These are phyloP conservation scores for Trachelus stipa DNA, from an alignment of 2,888 invertebrate genomes.

Conservation along the genomic window DNA sequence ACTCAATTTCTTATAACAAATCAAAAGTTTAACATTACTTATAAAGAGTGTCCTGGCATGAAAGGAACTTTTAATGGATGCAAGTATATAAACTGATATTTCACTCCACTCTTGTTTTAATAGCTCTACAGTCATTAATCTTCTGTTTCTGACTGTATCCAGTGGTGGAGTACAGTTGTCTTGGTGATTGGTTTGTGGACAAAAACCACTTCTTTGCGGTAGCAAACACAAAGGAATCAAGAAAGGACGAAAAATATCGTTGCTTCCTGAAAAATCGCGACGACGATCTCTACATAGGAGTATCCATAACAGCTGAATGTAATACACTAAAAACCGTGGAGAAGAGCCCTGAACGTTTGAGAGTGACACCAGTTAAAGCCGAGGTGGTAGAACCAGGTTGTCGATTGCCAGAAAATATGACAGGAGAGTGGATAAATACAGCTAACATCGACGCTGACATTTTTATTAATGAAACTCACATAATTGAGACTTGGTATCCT, in stretches of 20 bases:
- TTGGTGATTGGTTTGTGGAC: conserved; percentile 95
- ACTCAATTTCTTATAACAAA: conserved; percentile 96
- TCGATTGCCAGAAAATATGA: conserved; percentile 91
- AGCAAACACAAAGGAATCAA: conserved; percentile 95
- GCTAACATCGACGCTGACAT: conserved; percentile 97
- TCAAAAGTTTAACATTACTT: conserved; percentile 96
- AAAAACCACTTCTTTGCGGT: conserved; percentile 98
- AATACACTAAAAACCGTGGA: conserved; percentile 93
- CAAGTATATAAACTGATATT: conserved; percentile 49
- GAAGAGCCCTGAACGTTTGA: conserved; percentile 90
- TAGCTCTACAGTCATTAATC: neutral
- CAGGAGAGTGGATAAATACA: conserved; percentile 96
- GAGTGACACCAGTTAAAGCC: conserved; percentile 88
- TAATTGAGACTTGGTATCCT: conserved; percentile 94
- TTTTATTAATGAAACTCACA: conserved; percentile 94
- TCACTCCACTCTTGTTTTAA: conserved; percentile 15
- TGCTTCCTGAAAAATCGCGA: conserved; percentile 95
- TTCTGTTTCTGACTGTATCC: neutral
- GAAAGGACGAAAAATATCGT: conserved; percentile 93
- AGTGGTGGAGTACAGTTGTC: conserved; percentile 91
- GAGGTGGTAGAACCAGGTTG: conserved; percentile 93
- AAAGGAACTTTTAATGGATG: conserved; percentile 88
- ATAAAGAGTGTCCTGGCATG: conserved; percentile 90
- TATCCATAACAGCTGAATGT: conserved; percentile 94
- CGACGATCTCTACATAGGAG: conserved; percentile 91